Evolutionary conservation across 2,888 invertebrate genomes (phyloP).

Genomic region (Caenorhabditis angaria): DNA sequence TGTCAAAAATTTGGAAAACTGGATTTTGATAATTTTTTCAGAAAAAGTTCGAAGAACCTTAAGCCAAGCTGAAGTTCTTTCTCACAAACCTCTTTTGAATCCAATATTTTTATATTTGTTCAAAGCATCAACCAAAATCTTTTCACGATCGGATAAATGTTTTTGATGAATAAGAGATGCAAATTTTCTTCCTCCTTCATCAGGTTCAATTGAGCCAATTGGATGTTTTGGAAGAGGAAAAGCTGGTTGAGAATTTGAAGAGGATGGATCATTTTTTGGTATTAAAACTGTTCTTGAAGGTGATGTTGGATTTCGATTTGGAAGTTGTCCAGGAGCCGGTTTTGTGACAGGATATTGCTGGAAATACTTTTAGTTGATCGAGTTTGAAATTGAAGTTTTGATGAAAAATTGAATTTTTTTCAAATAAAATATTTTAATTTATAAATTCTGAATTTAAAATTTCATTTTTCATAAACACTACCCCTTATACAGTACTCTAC

Average conservation of each 20-base stretch:
- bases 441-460: too few species aligned
- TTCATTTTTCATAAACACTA: too few species aligned
- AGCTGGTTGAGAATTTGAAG: background rate
- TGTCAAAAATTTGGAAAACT: background rate
- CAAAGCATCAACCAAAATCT: conserved; percentile 26
- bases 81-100: conserved; percentile 29
- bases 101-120: conserved; percentile 34
- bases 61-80: background rate
- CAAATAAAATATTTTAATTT: too few species aligned
- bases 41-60: too few species aligned
- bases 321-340: background rate
- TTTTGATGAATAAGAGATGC: conserved; percentile 26
- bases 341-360: background rate
- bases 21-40: background rate
- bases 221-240: too few species aligned
- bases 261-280: background rate
- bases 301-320: background rate
- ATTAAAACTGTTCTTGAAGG: background rate
- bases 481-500: too few species aligned
- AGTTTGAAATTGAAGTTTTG: too few species aligned
- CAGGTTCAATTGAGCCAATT: background rate
- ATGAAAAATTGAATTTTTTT: too few species aligned
- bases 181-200: conserved; percentile 28
- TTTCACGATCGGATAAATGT: conserved; percentile 34
- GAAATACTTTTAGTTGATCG: too few species aligned